Conservation (phyloP, 2,797 vertebrate species). For the Tarsius wallacei region DNA sequence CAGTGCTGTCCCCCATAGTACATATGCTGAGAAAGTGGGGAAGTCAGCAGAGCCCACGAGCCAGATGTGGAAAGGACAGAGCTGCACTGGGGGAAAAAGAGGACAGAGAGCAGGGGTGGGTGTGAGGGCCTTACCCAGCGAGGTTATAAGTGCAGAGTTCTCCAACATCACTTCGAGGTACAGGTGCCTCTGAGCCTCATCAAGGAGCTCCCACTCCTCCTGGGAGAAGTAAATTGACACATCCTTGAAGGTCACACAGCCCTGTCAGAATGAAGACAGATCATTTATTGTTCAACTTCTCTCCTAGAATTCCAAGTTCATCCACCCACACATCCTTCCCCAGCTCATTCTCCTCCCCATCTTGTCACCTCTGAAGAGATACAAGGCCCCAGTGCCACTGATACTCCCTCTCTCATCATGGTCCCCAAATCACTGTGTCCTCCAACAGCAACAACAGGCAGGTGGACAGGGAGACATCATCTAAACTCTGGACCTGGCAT, state of each 20-base stretch:
- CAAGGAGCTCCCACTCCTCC: no score
- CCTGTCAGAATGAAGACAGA: background rate
- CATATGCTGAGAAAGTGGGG: background rate
- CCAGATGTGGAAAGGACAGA: background rate
- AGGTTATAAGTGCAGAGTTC: constrained; percentile 58
- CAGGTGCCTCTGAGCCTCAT: constrained; percentile 60
- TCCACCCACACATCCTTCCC: background rate
- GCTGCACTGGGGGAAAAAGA: background rate
- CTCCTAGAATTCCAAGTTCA: background rate
- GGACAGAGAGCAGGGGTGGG: background rate
- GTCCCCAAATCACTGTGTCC: background rate
- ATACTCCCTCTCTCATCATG: background rate
- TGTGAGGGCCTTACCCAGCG: constrained; percentile 64
- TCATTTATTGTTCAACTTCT: background rate
- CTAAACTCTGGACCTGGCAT: background rate
- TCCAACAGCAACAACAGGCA: background rate
- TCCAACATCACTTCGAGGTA: constrained; percentile 79
- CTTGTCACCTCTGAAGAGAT: background rate
- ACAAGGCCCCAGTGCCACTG: background rate
- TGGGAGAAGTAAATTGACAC: no score
- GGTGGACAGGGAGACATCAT: background rate
- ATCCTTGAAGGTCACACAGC: no score
- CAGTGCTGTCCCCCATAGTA: background rate
- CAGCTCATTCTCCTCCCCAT: background rate
- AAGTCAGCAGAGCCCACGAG: background rate